Percentiles rank a stretch among this genome's conserved stretches.
Evolutionary conservation across 2,797 vertebrate species (phyloP).

Genomic region (Crocodylus rhombifer): DNA sequence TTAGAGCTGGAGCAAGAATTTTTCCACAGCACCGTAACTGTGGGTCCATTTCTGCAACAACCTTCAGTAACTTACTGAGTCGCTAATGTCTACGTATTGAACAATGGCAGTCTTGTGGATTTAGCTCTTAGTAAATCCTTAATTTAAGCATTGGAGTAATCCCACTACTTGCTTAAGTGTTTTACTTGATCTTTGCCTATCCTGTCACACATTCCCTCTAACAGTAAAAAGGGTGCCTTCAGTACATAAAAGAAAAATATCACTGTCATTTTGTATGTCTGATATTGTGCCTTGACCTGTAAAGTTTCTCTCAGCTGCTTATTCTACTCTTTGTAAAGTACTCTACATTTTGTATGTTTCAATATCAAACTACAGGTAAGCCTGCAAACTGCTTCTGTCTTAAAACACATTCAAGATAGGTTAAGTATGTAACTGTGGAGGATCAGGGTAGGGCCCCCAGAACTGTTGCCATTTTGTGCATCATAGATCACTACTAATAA

Average conservation of each 20-base stretch:
- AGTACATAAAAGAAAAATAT: not conserved
- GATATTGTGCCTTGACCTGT: not conserved
- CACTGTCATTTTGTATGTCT: not conserved
- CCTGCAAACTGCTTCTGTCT: not conserved
- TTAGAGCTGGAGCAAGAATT: not conserved
- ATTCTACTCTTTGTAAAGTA: not conserved
- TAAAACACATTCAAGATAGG: not conserved
- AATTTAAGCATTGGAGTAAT: not conserved
- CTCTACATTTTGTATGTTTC: accelerated
- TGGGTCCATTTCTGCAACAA: not conserved
- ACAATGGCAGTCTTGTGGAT: too few species aligned
- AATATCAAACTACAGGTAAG: not conserved
- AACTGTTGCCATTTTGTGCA: not conserved
- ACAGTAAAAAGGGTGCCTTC: not conserved
- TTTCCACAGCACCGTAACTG: not conserved
- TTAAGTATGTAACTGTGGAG: not conserved
- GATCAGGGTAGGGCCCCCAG: not conserved
- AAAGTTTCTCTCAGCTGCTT: not conserved
- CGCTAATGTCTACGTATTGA: too few species aligned
- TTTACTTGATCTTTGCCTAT: not conserved
- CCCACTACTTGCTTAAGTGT: not conserved
- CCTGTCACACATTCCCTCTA: not conserved
- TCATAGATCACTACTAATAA: not conserved
- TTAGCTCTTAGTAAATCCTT: not conserved
- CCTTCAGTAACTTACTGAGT: not conserved